Conservation (phyloP, 2,113 vertebrate species). For the Suricata suricatta region DNA sequence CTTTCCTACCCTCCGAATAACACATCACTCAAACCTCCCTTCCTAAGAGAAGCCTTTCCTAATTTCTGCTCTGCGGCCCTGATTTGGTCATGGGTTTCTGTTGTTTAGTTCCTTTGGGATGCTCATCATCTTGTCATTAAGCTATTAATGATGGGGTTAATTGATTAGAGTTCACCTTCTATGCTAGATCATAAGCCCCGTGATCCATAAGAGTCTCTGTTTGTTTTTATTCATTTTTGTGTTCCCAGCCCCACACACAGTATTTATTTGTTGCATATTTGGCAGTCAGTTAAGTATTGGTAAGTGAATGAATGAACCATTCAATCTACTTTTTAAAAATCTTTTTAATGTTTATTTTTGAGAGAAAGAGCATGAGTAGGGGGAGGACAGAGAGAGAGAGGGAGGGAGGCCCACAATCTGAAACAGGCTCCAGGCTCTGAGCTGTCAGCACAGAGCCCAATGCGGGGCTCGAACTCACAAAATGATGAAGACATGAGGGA, state of each 20-base stretch:
- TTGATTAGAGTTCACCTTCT: not conserved
- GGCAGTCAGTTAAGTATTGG: not conserved
- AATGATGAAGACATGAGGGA: not conserved
- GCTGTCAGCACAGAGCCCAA: too few species aligned
- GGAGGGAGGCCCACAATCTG: too few species aligned
- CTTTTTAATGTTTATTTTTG: too few species aligned
- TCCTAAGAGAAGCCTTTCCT: not conserved
- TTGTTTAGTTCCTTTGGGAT: not conserved
- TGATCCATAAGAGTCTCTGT: not conserved
- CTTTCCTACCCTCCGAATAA: not conserved
- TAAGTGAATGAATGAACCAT: not conserved
- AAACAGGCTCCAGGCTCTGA: too few species aligned
- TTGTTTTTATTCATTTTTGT: not conserved
- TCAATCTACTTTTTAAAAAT: not conserved
- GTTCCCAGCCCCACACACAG: not conserved
- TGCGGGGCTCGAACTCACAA: too few species aligned
- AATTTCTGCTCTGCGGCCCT: not conserved
- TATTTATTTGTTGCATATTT: not conserved
- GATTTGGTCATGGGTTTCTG: not conserved
- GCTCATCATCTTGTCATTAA: not conserved
- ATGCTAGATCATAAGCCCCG: not conserved
- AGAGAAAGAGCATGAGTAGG: too few species aligned
- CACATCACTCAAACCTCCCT: not conserved
- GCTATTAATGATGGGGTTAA: not conserved
- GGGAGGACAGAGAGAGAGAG: too few species aligned